Conservation (phyloP, 2,888 invertebrate genomes). For the Homarus gammarus region DNA sequence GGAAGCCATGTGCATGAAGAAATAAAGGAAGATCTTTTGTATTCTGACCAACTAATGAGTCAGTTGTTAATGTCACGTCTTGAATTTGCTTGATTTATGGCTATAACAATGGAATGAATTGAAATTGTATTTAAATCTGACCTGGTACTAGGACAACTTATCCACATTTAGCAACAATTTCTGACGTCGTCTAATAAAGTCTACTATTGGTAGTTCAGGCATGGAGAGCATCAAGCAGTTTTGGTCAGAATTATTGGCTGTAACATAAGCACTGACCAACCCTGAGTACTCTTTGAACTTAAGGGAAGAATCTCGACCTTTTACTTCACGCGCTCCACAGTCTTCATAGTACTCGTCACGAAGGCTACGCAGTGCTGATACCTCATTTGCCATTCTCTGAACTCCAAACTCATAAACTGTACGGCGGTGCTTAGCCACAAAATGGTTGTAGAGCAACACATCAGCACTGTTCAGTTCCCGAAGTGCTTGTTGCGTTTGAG, state of each 20-base stretch:
- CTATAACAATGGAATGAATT: not conserved
- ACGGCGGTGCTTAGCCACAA: constrained; percentile 55
- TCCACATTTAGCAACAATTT: not conserved
- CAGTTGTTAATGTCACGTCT: not conserved
- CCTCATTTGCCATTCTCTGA: constrained; percentile 58
- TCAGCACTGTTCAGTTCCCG: constrained; percentile 70
- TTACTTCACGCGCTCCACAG: constrained; percentile 62
- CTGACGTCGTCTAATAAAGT: constrained; percentile 31
- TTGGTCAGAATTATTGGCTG: constrained; percentile 41
- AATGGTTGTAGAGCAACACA: constrained; percentile 71
- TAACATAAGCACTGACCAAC: constrained; percentile 51
- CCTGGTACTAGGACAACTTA: not conserved
- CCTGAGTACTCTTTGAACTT: constrained; percentile 68
- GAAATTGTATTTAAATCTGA: not conserved
- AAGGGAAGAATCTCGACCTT: constrained; percentile 25
- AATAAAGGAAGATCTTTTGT: not conserved
- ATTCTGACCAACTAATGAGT: not conserved
- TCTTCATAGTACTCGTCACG: constrained; percentile 59
- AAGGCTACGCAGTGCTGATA: constrained; percentile 32
- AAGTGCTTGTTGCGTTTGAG: constrained; percentile 24
- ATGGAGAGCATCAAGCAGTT: constrained; percentile 59
- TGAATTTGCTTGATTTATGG: not conserved
- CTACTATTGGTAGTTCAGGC: constrained; percentile 55
- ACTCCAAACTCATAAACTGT: constrained; percentile 54
- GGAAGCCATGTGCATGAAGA: constrained; percentile 3